Conservation (phyloP, 1,140 invertebrate genomes). For the Chionoecetes opilio region DNA sequence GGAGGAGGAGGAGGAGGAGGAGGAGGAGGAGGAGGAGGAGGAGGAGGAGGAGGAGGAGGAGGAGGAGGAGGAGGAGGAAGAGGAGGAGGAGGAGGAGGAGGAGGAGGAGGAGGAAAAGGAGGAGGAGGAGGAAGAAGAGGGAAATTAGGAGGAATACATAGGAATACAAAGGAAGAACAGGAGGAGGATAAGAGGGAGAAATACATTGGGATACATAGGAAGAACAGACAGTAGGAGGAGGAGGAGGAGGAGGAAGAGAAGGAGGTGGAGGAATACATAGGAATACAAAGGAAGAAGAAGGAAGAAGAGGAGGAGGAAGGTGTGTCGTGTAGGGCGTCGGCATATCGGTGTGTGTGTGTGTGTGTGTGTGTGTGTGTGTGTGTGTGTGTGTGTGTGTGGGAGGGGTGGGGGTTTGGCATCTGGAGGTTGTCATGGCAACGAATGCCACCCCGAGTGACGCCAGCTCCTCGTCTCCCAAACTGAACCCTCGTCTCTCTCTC, state of each 20-base stretch:
- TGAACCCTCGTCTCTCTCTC: neutral
- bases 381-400: no score
- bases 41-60: neutral
- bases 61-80: neutral
- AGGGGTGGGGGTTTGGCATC: neutral
- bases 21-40: neutral
- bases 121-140: neutral
- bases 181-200: neutral
- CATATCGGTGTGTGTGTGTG: no score
- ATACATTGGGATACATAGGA: neutral
- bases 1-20: neutral
- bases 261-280: no score
- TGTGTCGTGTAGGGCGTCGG: no score
- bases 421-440: neutral
- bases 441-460: neutral
- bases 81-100: neutral
- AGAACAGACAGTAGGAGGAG: neutral
- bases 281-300: no score
- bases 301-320: neutral
- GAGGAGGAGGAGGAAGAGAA: no score
- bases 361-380: no score
- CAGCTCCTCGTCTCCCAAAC: neutral
- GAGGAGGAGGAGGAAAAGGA: neutral
- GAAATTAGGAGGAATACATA: no score
- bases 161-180: neutral